phyloP scores from a whole-genome alignment of 2,888 invertebrate genomes.

The Oligia latruncula region DNA sequence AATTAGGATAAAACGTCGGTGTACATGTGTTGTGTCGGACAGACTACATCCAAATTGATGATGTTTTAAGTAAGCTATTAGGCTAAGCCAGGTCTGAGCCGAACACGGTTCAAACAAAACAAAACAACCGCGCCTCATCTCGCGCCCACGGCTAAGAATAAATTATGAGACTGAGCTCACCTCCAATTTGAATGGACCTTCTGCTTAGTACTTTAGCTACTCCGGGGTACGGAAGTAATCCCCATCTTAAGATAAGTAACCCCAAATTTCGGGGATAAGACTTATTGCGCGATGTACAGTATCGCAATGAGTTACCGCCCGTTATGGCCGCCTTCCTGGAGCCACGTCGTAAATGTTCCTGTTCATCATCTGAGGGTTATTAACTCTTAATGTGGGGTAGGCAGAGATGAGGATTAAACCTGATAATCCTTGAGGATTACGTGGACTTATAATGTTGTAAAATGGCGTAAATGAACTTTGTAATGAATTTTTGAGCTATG shows the following conservation, averaged over 20 bases:
- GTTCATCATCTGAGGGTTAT: constrained; percentile 45
- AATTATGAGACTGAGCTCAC: not conserved
- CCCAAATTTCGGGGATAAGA: constrained; percentile 65
- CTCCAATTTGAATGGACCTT: constrained; percentile 22
- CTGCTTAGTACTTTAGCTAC: constrained; percentile 14
- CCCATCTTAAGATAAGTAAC: constrained; percentile 69
- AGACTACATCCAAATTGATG: not conserved
- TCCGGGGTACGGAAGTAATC: constrained; percentile 53
- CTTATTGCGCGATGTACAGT: constrained; percentile 64
- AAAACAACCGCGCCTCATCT: not conserved
- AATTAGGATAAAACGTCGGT: not conserved
- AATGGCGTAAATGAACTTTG: constrained; percentile 16
- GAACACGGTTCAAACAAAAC: not conserved
- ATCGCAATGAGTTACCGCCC: constrained; percentile 65
- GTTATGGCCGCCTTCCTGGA: constrained; percentile 50
- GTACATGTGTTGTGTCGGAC: not conserved
- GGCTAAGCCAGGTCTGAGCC: not conserved
- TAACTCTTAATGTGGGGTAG: constrained; percentile 27
- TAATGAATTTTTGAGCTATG: constrained; percentile 20
- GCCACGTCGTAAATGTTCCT: constrained; percentile 55
- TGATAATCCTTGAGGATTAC: constrained; percentile 35
- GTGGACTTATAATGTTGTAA: constrained; percentile 16
- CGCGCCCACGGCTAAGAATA: not conserved
- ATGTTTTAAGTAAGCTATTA: not conserved
- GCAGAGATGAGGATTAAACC: constrained; percentile 28